Evolutionary conservation across 2,888 invertebrate genomes (phyloP).

Genomic region (Stegana nigrithorax): DNA sequence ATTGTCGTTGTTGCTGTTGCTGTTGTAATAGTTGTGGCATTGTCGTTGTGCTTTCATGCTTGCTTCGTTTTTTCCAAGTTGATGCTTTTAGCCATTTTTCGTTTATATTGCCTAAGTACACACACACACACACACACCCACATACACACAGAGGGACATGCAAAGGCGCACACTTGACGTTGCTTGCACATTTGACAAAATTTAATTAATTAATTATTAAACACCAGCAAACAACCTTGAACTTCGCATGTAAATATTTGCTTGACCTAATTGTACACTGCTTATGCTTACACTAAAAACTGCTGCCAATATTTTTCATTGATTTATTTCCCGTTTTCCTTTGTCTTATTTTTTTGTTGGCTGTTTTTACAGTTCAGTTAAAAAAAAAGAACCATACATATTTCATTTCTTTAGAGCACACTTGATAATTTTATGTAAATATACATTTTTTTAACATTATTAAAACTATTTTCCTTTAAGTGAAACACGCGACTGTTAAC

Average conservation of each 20-base stretch:
- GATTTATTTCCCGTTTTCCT: conserved; percentile 2
- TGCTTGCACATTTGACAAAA: not conserved
- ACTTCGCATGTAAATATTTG: conserved; percentile 15
- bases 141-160: conserved; percentile 17
- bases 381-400: too few relatives aligned
- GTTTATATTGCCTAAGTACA: conserved; percentile 25
- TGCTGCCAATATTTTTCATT: not conserved
- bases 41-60: conserved; percentile 12
- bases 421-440: conserved; percentile 28
- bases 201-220: conserved; percentile 16
- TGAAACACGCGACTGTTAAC: conserved; percentile 26
- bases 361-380: conserved; percentile 17
- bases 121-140: conserved; percentile 28
- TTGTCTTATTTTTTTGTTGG: not conserved
- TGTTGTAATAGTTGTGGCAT: conserved; percentile 5
- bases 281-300: not conserved
- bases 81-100: conserved; percentile 24
- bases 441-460: conserved; percentile 24
- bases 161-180: not conserved
- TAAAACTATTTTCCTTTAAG: conserved; percentile 11
- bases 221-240: conserved; percentile 1
- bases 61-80: conserved; percentile 9
- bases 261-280: conserved; percentile 4
- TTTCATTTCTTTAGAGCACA: conserved; percentile 14
- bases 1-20: conserved; percentile 33